phyloP scores from a whole-genome alignment of 2,113 vertebrate species.

The Neolamprologus longior region DNA sequence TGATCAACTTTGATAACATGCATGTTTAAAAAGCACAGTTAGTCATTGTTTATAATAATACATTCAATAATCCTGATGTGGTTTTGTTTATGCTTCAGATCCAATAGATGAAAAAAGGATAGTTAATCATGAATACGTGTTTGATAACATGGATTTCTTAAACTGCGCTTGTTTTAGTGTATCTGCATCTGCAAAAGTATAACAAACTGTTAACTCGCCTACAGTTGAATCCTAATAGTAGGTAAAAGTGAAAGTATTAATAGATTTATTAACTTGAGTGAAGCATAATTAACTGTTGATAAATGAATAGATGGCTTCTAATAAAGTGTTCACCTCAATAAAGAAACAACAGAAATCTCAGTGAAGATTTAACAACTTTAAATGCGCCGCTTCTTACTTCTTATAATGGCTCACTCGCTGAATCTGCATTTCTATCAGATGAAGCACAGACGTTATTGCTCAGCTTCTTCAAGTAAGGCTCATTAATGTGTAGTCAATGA shows the following conservation, averaged over 20 bases:
- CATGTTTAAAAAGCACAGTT: not conserved
- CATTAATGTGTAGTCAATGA: not conserved
- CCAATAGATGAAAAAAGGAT: not conserved
- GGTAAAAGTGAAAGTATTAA: not conserved
- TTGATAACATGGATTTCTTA: not conserved
- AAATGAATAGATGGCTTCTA: not conserved
- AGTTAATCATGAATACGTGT: not conserved
- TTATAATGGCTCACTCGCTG: not conserved
- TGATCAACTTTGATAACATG: fast-evolving
- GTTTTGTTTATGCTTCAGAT: not conserved
- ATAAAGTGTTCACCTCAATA: not conserved
- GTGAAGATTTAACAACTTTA: not conserved
- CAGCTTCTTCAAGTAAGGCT: not conserved
- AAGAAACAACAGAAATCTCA: not conserved
- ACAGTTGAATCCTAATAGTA: not conserved
- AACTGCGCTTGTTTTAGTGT: not conserved
- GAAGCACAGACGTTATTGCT: not conserved
- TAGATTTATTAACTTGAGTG: not conserved
- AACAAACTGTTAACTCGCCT: not conserved
- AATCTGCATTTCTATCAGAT: not conserved
- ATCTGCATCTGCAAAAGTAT: not conserved
- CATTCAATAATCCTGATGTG: not conserved
- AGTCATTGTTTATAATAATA: not conserved
- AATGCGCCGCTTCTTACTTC: fast-evolving
- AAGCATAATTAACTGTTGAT: not conserved